Conservation (phyloP, 2,888 invertebrate genomes). For the Drosophila incognita region DNA sequence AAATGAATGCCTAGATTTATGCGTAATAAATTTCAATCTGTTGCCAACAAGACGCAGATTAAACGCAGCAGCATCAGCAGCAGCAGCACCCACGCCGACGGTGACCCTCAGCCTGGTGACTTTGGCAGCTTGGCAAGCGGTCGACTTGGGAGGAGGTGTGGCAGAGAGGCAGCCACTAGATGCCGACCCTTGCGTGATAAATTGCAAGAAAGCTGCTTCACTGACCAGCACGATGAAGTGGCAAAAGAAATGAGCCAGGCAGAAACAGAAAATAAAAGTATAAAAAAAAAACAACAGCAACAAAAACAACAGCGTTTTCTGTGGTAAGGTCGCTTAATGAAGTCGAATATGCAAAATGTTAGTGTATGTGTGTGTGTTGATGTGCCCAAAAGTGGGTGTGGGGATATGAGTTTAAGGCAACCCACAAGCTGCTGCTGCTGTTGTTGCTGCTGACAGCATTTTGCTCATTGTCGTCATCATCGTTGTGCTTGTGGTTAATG, state of each 20-base stretch:
- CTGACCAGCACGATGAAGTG: constrained; percentile 70
- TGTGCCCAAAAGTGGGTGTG: constrained; percentile 5
- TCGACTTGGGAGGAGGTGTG: constrained; percentile 22
- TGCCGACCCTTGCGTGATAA: constrained; percentile 64
- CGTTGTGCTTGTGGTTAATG: constrained; percentile 56
- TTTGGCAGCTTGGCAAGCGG: constrained; percentile 46
- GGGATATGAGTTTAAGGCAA: not conserved
- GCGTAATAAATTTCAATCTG: constrained; percentile 84
- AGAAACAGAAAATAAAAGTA: constrained; percentile 8
- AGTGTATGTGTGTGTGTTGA: constrained; percentile 11
- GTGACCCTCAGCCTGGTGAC: constrained; percentile 8
- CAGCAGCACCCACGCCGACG: not conserved
- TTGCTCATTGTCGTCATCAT: constrained; percentile 53
- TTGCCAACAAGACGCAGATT: constrained; percentile 81
- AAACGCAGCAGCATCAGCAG: constrained; percentile 41
- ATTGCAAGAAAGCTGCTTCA: constrained; percentile 63
- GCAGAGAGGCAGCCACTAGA: not conserved
- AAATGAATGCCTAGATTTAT: constrained; percentile 83
- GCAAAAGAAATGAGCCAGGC: constrained; percentile 60
- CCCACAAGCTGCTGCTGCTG: constrained; percentile 36
- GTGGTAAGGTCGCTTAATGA: constrained; percentile 61
- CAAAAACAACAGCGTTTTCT: constrained; percentile 25
- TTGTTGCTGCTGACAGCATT: constrained; percentile 2
- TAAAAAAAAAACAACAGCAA: constrained; percentile 11
- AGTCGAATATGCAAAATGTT: constrained; percentile 78